These are phyloP conservation scores for Agrochola lota DNA, from an alignment of 2,888 invertebrate species.

Conservation along the genomic window DNA sequence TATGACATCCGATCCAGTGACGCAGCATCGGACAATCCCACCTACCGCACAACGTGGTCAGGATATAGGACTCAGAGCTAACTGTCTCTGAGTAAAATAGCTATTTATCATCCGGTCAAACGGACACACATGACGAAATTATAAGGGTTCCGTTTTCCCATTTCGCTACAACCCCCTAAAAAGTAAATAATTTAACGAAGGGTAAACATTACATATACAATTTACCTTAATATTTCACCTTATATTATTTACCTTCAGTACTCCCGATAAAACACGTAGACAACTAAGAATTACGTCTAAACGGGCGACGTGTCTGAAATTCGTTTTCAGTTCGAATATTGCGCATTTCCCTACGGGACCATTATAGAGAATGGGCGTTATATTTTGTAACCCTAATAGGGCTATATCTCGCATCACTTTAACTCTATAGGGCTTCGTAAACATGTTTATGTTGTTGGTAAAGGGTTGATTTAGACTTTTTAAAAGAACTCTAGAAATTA, in stretches of 20 bases:
- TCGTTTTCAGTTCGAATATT: conserved; percentile 70
- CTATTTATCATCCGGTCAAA: neutral
- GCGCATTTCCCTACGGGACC: conserved; percentile 72
- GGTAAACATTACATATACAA: conserved; percentile 14
- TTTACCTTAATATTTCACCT: conserved; percentile 35
- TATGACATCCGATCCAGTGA: too few species aligned
- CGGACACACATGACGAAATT: neutral
- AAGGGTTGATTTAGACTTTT: conserved; percentile 11
- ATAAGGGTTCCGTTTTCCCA: neutral
- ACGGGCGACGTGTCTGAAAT: conserved; percentile 68
- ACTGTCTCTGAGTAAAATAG: neutral
- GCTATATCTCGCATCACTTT: conserved; percentile 69
- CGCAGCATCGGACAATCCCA: too few species aligned
- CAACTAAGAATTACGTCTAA: conserved; percentile 69
- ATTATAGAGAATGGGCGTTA: conserved; percentile 74
- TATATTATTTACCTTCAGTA: conserved; percentile 34
- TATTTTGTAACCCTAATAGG: conserved; percentile 78
- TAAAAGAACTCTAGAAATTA: neutral
- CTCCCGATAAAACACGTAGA: conserved; percentile 47
- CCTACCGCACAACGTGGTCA: too few species aligned
- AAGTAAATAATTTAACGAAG: neutral
- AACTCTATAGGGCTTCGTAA: conserved; percentile 70
- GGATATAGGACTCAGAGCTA: too few species aligned
- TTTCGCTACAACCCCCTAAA: neutral
- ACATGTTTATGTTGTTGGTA: conserved; percentile 64